Percentiles rank a stretch among this genome's conserved stretches.
phyloP scores from a whole-genome alignment of 2,797 vertebrate species.

The Tokudaia tokunoshimensis region DNA sequence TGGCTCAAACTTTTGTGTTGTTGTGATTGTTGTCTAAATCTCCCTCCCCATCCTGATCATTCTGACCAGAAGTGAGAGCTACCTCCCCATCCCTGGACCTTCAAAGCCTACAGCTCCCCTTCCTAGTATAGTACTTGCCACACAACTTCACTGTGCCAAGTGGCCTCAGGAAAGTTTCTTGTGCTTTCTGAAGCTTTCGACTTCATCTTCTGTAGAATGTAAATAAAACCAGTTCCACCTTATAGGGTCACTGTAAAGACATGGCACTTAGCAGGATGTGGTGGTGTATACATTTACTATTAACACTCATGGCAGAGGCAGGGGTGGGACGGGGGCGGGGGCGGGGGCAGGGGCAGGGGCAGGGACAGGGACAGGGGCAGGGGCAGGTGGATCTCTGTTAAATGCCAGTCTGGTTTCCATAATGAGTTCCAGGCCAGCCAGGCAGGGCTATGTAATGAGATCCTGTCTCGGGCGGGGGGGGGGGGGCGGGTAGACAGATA shows the following conservation, averaged over 20 bases:
- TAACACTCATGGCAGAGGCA: background rate
- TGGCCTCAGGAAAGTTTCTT: background rate
- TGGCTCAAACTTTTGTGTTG: background rate
- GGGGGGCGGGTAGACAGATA: background rate
- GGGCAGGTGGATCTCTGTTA: background rate
- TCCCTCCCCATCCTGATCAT: background rate
- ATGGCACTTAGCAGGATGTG: background rate
- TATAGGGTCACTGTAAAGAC: background rate
- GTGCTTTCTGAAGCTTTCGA: background rate
- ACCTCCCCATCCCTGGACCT: background rate
- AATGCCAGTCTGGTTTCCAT: too few species aligned
- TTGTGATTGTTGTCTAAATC: background rate
- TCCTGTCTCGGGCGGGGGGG: too few species aligned
- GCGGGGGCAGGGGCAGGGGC: too few species aligned
- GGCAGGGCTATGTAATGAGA: background rate
- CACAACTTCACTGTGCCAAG: background rate
- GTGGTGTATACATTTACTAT: background rate
- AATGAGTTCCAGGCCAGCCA: background rate
- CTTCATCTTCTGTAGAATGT: conserved; percentile 23
- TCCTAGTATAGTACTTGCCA: background rate
- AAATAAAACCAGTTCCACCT: conserved; percentile 11
- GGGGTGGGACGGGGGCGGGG: too few species aligned
- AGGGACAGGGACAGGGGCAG: too few species aligned
- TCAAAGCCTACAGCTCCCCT: background rate
- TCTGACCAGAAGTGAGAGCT: background rate